Base-by-base conservation (phyloP, 2,797 vertebrate genomes). In the Muscicapa comitata region DNA sequence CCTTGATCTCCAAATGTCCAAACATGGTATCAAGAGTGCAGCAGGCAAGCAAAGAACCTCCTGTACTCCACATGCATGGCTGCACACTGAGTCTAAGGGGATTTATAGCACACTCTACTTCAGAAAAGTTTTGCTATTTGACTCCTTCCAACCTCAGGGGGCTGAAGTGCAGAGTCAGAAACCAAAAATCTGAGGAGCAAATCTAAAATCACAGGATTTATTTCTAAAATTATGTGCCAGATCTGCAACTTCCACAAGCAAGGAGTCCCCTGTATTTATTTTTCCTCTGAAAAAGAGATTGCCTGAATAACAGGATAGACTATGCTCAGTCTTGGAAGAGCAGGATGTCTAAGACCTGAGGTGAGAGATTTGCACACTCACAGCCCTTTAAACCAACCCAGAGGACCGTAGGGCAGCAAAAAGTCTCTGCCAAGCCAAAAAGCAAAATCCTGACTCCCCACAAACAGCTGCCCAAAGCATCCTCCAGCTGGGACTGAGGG, bases 21-120 rank as follows among this genome's bases (percentile, higher is more conserved):
- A 37, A 65, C 1, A 1, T 1, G 2, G 18, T 28, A 53, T 53
- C 6, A 35, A 50, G 24, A 80, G 8, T 9, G 6, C 31, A 50
- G 54, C 10, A 72, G 2, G 9, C 7, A 62, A 63, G 42, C 8
- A 33, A 57, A 54, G 15, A 70, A 71, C 42, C 25, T 26, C 26
- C 43, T 29, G 7, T 9, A n/a, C 11, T 17, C 7, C 24, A 9
- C 0, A 0, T 4, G 7, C 17, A 8, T 2, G 10, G 47, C 45
- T 77, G 63, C 4, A 1, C 28, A 14, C n/a, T 6, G 18, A 74
- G 37, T 31, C 26, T 17, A 33, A 9, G 7, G 6, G 26, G 42
- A 48, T 71, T 2, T 28, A 29, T 62, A 68, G 35, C 24, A 50
- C 3, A 1, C 10, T 38, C 15, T 21, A 1, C 10, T 53, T 48